Conservation (phyloP, 2,888 invertebrate genomes). For the Athalia circularis region DNA sequence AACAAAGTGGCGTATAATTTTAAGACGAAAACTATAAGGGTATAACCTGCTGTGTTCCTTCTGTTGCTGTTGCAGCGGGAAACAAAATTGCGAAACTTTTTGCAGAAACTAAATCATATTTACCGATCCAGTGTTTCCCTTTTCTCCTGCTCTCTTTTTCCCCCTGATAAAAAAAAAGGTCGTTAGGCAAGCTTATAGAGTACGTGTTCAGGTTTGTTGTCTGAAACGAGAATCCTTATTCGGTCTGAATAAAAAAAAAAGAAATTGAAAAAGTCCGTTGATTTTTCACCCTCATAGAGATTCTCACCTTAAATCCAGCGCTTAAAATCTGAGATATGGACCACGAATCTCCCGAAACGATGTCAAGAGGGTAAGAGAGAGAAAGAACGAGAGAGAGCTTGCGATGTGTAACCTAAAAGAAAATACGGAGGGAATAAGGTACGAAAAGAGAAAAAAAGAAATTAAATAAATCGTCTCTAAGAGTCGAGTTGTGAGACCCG, state of each 20-base stretch:
- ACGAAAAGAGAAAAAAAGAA: not conserved
- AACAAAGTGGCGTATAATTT: no score
- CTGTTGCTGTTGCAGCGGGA: no score
- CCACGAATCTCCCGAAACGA: conserved; percentile 20
- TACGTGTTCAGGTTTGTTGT: no score
- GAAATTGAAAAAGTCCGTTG: not conserved
- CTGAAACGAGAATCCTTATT: not conserved
- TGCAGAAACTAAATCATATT: no score
- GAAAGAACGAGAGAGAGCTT: not conserved
- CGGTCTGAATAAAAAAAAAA: not conserved
- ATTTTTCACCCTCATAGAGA: conserved; percentile 1
- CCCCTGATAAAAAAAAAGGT: no score
- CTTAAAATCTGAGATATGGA: conserved; percentile 17
- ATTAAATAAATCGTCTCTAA: not conserved
- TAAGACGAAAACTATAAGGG: no score
- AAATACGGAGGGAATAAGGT: not conserved
- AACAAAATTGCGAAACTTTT: no score
- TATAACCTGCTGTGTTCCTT: no score
- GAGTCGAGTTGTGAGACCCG: not conserved
- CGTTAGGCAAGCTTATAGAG: no score
- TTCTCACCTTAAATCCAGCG: not conserved
- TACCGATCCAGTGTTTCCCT: no score
- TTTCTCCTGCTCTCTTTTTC: no score
- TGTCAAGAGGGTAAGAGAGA: not conserved
- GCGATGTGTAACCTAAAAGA: not conserved